Evolutionary conservation across 2,797 vertebrate genomes (phyloP).

Genomic region (Myotis findleyi): DNA sequence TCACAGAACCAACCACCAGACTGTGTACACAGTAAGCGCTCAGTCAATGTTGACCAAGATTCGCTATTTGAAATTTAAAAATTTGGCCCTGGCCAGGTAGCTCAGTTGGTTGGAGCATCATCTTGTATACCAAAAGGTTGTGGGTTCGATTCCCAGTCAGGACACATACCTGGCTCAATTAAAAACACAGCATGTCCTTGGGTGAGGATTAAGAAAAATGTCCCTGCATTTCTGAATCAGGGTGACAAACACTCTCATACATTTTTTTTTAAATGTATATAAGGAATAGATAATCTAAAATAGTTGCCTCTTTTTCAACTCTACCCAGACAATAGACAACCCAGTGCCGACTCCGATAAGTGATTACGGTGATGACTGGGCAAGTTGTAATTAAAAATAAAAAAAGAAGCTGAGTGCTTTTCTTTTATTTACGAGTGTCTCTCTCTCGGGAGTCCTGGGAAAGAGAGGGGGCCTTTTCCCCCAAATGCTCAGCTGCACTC

Average conservation of each 20-base stretch:
- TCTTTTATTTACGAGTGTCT: slow-evolving; percentile 60
- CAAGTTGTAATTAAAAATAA: slow-evolving; percentile 70
- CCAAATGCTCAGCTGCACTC: neutral
- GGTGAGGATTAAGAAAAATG: too few species aligned
- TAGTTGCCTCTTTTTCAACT: too few species aligned
- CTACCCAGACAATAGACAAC: neutral
- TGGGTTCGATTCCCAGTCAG: too few species aligned
- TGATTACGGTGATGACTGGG: slow-evolving; percentile 64
- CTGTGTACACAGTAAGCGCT: neutral
- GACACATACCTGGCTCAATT: too few species aligned
- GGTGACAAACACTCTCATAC: too few species aligned
- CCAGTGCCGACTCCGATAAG: neutral
- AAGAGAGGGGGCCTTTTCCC: neutral
- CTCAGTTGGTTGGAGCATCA: too few species aligned
- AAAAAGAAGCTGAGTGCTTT: slow-evolving; percentile 64
- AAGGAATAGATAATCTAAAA: too few species aligned
- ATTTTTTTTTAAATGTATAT: too few species aligned
- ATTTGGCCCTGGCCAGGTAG: too few species aligned
- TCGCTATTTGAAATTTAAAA: neutral
- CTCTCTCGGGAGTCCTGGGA: slow-evolving; percentile 27
- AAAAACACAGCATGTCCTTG: too few species aligned
- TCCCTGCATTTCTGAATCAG: too few species aligned
- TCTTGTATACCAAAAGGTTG: too few species aligned
- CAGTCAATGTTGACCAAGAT: neutral
- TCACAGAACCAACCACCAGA: neutral